A percentile compares a stretch with the other conserved stretches of the same genome.
These are phyloP conservation scores for Melanostigma gelatinosum DNA, from an alignment of 2,113 vertebrate genomes.

Conservation along the genomic window DNA sequence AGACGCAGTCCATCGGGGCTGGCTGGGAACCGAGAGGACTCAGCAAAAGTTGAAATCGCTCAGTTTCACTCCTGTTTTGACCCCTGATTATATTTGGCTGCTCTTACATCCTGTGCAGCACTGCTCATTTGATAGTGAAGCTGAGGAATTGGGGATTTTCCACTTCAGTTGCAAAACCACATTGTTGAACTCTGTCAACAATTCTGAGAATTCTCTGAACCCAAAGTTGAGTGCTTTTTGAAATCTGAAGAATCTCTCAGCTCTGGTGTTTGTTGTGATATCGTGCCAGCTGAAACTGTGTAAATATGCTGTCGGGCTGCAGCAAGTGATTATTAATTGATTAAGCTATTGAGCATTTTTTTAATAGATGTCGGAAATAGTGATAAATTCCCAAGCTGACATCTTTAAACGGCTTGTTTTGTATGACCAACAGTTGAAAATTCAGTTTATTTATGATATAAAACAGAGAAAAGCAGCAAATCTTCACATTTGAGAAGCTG, in stretches of 20 bases:
- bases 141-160: slow-evolving; percentile 35
- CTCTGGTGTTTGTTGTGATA: not conserved
- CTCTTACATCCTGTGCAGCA: slow-evolving; percentile 45
- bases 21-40: slow-evolving; percentile 37
- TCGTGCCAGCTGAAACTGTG: not conserved
- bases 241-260: not conserved
- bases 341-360: not conserved
- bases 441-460: not conserved
- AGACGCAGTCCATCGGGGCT: slow-evolving; percentile 51
- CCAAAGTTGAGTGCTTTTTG: not conserved
- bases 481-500: too few species aligned
- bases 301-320: not conserved
- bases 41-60: slow-evolving; percentile 38
- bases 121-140: slow-evolving; percentile 26
- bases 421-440: not conserved
- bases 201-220: slow-evolving; percentile 16
- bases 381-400: not conserved
- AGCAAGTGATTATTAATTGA: not conserved
- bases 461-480: not conserved
- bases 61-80: slow-evolving; percentile 51
- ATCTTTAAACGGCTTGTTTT: not conserved
- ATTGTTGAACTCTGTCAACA: slow-evolving; percentile 33
- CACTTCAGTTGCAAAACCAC: slow-evolving; percentile 26
- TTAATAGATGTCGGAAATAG: not conserved
- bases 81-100: slow-evolving; percentile 49